phyloP scores from a whole-genome alignment of 2,797 vertebrate species.

The Cirrhinus mrigala region DNA sequence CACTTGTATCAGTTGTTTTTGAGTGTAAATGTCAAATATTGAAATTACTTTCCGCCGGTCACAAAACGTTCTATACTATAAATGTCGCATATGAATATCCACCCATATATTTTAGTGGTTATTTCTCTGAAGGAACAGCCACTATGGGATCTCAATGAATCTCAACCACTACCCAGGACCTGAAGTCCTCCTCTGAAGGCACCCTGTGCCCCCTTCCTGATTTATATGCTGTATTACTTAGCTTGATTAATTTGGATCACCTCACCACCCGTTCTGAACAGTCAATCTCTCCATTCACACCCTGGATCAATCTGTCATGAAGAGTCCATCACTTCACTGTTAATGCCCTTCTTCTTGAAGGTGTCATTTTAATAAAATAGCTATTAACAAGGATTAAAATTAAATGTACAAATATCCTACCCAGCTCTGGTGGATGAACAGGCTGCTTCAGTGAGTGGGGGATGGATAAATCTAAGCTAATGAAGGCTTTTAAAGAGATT shows the following conservation, averaged over 20 bases:
- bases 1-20: conserved; percentile 4
- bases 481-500: conserved; percentile 60
- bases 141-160: background rate
- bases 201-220: conserved; percentile 3
- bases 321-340: conserved; percentile 50
- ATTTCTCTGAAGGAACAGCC: background rate
- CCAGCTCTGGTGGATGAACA: conserved; percentile 5
- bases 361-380: conserved; percentile 62
- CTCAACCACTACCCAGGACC: background rate
- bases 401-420: conserved; percentile 49
- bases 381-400: conserved; percentile 62
- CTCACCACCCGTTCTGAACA: conserved; percentile 22
- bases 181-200: background rate
- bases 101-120: conserved; percentile 5
- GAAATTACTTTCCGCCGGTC: background rate
- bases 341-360: conserved; percentile 50
- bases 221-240: conserved; percentile 50
- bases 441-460: conserved; percentile 15
- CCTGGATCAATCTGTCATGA: conserved; percentile 43
- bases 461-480: conserved; percentile 49
- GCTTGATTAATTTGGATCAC: conserved; percentile 55
- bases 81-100: conserved; percentile 28
- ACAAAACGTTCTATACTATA: conserved; percentile 25
- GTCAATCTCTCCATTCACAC: conserved; percentile 45
- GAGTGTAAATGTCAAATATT: conserved; percentile 49